Base-by-base conservation (phyloP, 1,140 invertebrate genomes). In the Hycleus cichorii region DNA sequence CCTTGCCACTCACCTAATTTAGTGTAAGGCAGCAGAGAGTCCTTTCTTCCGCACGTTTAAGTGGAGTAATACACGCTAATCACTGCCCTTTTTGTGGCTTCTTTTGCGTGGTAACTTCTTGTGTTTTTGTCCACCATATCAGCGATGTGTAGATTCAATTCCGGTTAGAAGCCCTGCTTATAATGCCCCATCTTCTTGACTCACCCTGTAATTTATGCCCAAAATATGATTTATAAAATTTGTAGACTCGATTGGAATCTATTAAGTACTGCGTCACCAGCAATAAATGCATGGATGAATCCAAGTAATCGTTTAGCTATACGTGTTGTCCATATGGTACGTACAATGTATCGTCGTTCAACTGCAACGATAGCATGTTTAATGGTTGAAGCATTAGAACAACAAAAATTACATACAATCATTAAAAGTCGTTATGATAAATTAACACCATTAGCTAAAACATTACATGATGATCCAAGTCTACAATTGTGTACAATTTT, bases 201-300 rank as follows among this genome's bases (percentile, higher is more conserved):
- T 18, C 18, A 18, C 18, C 18, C 1, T 32, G 2, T 32, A 32
- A 4, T 32, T 32, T 7, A 32, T 32, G 1, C n/a, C 49, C 7
- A 45, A n/a, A 52, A 47, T 10, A 61, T 89, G 92, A 65, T 32
- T 32, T 32, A 7, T 18, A 18, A 18, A 18, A 18, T 32, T 32
- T 32, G 4, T 32, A 32, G 32, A 32, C 75, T 95, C 55, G 95
- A 98, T 74, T 97, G 95, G 94, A 97, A 98, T 77, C 76, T 98
- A 12, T 73, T 98, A 24, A 96, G 93, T 73, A 97, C 95, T 4
- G 93, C 93, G 5, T 95, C 93, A 0, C 94, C 95, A 0, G 91
- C 93, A 0, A 97, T 97, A 57, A 96, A 95, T 71, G 93, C 95
- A 0, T 97, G 95, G 95, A 88, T 97, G 85, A 97, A 95, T 79